A percentile compares a stretch with the other conserved stretches of the same genome.
Evolutionary conservation across 2,888 invertebrate genomes (phyloP).

Genomic region (Ichneumoninae sp.): DNA sequence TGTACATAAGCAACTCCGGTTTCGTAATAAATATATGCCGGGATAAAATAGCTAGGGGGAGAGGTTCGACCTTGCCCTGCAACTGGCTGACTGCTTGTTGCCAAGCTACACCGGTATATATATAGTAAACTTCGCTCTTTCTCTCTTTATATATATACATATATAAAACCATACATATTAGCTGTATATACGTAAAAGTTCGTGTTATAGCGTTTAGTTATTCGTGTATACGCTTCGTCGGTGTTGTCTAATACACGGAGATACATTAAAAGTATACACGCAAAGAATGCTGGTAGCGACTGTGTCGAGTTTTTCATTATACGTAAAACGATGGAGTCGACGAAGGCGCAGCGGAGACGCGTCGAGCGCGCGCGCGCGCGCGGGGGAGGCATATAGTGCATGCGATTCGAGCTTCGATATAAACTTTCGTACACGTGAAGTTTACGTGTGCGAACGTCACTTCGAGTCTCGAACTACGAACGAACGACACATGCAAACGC

Average conservation of each 20-base stretch:
- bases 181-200: constrained; percentile 49
- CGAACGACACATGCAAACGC: neutral
- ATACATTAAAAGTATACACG: constrained; percentile 8
- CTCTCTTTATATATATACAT: constrained; percentile 46
- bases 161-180: neutral
- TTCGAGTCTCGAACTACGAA: constrained; percentile 43
- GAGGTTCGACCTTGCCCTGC: constrained; percentile 82
- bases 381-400: constrained; percentile 41
- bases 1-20: constrained; percentile 70
- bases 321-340: constrained; percentile 39
- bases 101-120: constrained; percentile 81
- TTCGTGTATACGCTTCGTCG: neutral
- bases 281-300: constrained; percentile 2
- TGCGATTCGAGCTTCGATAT: constrained; percentile 28
- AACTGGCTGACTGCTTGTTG: constrained; percentile 81
- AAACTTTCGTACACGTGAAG: constrained; percentile 57
- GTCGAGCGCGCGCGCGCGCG: neutral
- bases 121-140: constrained; percentile 64
- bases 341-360: constrained; percentile 26
- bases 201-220: constrained; percentile 23
- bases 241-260: constrained; percentile 12
- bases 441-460: constrained; percentile 61
- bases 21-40: constrained; percentile 81
- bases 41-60: constrained; percentile 80
- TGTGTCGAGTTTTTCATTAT: constrained; percentile 22